Evolutionary conservation across 2,888 invertebrate species (phyloP).

Genomic region (Omphaloscelis lunosa): DNA sequence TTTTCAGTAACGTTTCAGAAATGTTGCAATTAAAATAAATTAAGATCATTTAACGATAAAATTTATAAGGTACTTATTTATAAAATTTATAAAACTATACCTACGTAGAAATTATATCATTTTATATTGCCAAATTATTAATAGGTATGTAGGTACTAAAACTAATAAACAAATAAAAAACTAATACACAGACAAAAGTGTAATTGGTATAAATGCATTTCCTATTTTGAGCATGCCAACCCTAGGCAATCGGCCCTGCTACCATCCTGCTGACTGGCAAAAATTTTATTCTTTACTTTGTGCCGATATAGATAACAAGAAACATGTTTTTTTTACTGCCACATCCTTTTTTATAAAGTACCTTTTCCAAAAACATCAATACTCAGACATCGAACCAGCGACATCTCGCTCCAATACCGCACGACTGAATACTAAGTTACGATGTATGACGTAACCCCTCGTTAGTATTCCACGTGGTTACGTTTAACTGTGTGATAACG

Average conservation of each 20-base stretch:
- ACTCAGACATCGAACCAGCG: conserved; percentile 29
- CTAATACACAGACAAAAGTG: too few species aligned
- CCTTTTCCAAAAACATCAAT: neutral
- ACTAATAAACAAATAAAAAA: too few species aligned
- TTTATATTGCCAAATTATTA: neutral
- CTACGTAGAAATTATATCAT: neutral
- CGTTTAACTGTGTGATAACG: conserved; percentile 6
- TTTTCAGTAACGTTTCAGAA: neutral
- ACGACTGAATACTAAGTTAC: conserved; percentile 46
- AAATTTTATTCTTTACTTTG: neutral
- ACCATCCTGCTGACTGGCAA: neutral
- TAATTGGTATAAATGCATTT: too few species aligned
- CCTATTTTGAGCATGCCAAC: too few species aligned
- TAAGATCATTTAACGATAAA: neutral
- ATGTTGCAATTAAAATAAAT: conserved; percentile 1
- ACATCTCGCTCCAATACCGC: conserved; percentile 35
- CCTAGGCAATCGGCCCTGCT: neutral
- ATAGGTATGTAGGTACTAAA: neutral
- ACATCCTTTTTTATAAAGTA: too few species aligned
- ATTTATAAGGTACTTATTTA: neutral
- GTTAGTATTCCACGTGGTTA: conserved; percentile 26
- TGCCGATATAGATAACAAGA: neutral
- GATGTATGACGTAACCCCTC: conserved; percentile 33
- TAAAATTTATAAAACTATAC: neutral
- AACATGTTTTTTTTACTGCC: too few species aligned